Conservation (phyloP, 2,797 vertebrate genomes). For the Amphiprion clarkii region DNA sequence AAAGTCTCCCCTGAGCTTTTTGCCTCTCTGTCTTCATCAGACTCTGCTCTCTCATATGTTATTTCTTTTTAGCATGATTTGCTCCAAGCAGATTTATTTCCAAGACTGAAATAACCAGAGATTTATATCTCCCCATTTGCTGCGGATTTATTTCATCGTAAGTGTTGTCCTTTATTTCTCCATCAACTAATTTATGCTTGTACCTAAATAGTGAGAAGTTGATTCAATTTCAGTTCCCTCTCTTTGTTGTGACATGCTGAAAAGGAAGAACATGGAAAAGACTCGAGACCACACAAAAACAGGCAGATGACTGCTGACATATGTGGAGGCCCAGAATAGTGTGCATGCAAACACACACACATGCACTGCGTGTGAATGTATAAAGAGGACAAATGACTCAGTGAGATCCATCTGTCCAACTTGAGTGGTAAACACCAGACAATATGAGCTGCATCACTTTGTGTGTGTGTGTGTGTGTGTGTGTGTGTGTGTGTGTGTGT, state of each 20-base stretch:
- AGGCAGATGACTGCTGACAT: conserved; percentile 20
- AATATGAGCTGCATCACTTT: conserved; percentile 39
- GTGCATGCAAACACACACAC: background rate
- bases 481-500: background rate
- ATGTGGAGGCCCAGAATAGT: conserved; percentile 4
- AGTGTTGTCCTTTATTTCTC: too few relatives aligned
- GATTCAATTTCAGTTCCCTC: too few relatives aligned
- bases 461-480: too few relatives aligned
- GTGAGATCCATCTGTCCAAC: conserved; percentile 56
- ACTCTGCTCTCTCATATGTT: background rate
- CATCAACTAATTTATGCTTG: too few relatives aligned
- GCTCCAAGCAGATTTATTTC: background rate
- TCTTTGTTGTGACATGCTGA: too few relatives aligned
- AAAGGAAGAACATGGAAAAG: background rate
- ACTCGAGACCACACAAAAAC: conserved; percentile 2
- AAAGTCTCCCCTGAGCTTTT: background rate
- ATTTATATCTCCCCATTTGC: background rate
- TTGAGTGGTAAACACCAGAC: conserved; percentile 46
- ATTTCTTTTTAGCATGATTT: background rate
- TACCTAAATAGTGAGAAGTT: too few relatives aligned
- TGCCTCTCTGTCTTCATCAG: background rate
- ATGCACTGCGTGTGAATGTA: conserved; percentile 4
- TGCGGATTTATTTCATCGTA: too few relatives aligned
- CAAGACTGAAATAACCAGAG: background rate
- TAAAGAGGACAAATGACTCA: conserved; percentile 56